phyloP scores from a whole-genome alignment of 1,140 invertebrate species.

The Leptonema lineaticorne region DNA sequence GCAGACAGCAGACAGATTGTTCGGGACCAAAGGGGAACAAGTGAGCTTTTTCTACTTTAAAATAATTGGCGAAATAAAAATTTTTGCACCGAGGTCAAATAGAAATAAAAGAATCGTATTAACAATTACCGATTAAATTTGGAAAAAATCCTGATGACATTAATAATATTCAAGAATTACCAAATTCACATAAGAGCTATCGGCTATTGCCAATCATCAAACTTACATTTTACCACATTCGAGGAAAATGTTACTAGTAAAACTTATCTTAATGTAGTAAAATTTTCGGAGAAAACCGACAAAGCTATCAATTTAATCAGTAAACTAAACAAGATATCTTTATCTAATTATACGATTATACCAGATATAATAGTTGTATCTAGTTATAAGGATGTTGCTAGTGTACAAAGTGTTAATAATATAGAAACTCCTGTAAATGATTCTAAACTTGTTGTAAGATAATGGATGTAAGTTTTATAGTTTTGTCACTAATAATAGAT shows the following conservation, averaged over 20 bases:
- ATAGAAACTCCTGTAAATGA: conserved; percentile 21
- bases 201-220: conserved; percentile 39
- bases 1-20: conserved; percentile 10
- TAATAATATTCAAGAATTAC: conserved; percentile 35
- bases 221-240: conserved; percentile 40
- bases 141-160: conserved; percentile 38
- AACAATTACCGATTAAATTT: no score
- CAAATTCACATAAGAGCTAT: conserved; percentile 34
- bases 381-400: conserved; percentile 34
- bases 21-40: no score
- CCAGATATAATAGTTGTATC: conserved; percentile 33
- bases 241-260: conserved; percentile 40
- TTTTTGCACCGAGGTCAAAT: no score
- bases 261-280: conserved; percentile 39
- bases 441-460: conserved; percentile 24
- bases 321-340: conserved; percentile 33
- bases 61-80: no score
- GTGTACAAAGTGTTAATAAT: conserved; percentile 28
- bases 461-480: conserved; percentile 20
- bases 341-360: not conserved
- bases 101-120: no score
- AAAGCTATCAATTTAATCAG: conserved; percentile 37
- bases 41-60: no score
- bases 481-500: no score
- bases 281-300: conserved; percentile 39